A percentile compares a stretch with the other conserved stretches of the same genome.
Evolutionary conservation across 2,797 vertebrate genomes (phyloP).

Genomic region (Pristis pectinata): DNA sequence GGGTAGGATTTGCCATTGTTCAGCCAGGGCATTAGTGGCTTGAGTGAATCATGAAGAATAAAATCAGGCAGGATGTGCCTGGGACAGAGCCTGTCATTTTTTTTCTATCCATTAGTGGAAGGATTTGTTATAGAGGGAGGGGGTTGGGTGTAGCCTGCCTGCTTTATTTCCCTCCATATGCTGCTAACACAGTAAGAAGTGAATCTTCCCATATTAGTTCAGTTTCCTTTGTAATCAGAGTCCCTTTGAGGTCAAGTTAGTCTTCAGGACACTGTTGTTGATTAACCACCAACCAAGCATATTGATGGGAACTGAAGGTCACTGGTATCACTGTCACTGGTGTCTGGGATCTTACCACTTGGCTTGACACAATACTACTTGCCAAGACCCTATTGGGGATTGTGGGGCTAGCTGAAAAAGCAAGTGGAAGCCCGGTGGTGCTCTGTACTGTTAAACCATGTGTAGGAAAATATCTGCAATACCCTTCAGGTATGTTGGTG

Average conservation of each 20-base stretch:
- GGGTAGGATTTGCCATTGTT: neutral
- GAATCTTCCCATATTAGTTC: neutral
- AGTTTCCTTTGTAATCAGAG: neutral
- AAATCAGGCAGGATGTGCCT: neutral
- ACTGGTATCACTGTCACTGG: neutral
- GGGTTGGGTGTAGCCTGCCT: neutral
- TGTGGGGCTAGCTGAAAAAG: neutral
- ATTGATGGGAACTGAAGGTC: neutral
- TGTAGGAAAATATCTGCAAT: neutral
- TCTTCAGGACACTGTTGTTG: neutral
- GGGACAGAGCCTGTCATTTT: neutral
- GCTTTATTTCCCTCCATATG: neutral
- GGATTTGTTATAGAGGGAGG: neutral
- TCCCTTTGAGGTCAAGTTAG: neutral
- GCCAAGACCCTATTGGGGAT: neutral
- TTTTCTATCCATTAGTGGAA: neutral
- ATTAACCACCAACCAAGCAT: conserved; percentile 1
- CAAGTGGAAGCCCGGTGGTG: neutral
- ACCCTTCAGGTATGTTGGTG: neutral
- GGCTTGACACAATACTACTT: neutral
- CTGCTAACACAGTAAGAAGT: neutral
- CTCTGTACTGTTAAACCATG: neutral
- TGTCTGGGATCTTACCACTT: neutral
- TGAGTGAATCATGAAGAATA: neutral
- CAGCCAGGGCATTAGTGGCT: neutral